Conservation (phyloP, 2,113 vertebrate genomes). For the Fulica atra region DNA sequence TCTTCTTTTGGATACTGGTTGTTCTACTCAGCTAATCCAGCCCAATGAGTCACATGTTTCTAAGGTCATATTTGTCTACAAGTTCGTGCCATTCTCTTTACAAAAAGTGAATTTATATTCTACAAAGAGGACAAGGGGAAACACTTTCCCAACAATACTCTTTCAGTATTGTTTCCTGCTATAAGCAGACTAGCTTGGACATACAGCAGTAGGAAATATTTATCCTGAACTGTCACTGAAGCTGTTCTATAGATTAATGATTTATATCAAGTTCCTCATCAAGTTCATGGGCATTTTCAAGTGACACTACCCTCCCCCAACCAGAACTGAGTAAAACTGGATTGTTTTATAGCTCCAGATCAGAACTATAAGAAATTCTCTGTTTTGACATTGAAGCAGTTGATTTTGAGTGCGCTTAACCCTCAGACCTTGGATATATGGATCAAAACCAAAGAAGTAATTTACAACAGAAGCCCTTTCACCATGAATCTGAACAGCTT, state of each 20-base stretch:
- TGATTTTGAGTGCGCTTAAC: neutral
- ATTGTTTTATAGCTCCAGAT: neutral
- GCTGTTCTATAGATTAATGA: neutral
- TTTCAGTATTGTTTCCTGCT: neutral
- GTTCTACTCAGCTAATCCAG: neutral
- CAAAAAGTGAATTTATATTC: neutral
- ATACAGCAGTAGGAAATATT: neutral
- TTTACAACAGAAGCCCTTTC: neutral
- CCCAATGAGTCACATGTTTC: neutral
- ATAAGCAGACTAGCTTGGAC: neutral
- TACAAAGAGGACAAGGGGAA: neutral
- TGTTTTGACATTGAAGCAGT: neutral
- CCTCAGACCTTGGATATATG: neutral
- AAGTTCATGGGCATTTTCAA: neutral
- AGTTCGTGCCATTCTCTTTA: neutral
- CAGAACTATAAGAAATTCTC: neutral
- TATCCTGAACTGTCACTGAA: neutral
- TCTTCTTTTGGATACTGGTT: neutral
- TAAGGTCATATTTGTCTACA: neutral
- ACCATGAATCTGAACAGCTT: neutral
- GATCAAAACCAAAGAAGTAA: neutral
- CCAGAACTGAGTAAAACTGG: neutral
- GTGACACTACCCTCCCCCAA: accelerated
- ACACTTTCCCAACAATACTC: neutral
- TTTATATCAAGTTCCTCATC: neutral